A percentile compares a stretch with the other conserved stretches of the same genome.
These are phyloP conservation scores for Dallia pectoralis DNA, from an alignment of 2,797 vertebrate genomes.

Conservation along the genomic window DNA sequence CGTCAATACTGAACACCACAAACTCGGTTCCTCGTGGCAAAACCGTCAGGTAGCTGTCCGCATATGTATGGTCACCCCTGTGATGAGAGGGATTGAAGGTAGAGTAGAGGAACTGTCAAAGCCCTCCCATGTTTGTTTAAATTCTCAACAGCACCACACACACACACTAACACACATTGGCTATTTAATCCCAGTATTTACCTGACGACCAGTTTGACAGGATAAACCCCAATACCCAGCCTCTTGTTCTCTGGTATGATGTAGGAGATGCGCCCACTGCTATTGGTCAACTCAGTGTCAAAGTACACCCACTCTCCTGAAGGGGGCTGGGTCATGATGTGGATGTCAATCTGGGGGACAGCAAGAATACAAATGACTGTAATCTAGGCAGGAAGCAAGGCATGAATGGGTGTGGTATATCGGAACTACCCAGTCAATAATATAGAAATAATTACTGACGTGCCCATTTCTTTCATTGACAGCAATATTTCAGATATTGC, in stretches of 20 bases:
- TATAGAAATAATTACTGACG: not conserved
- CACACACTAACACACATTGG: not conserved
- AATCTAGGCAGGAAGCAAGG: too few species aligned
- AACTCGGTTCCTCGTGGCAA: slow-evolving; percentile 90
- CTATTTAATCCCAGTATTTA: slow-evolving; percentile 43
- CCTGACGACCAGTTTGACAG: slow-evolving; percentile 98
- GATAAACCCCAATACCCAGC: slow-evolving; percentile 94
- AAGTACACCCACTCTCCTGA: slow-evolving; percentile 96
- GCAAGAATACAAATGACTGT: slow-evolving; percentile 2
- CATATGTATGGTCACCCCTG: slow-evolving; percentile 94
- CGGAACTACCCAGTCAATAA: too few species aligned
- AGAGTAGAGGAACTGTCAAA: not conserved
- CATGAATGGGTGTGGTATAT: too few species aligned
- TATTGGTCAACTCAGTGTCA: slow-evolving; percentile 93
- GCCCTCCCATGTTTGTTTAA: not conserved
- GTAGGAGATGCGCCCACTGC: slow-evolving; percentile 94
- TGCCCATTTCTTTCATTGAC: not conserved
- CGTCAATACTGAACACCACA: slow-evolving; percentile 97
- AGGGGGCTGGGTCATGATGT: slow-evolving; percentile 96
- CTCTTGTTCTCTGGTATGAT: slow-evolving; percentile 84
- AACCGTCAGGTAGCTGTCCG: slow-evolving; percentile 92
- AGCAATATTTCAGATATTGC: too few species aligned
- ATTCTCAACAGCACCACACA: not conserved
- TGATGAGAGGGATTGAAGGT: not conserved
- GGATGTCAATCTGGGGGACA: slow-evolving; percentile 86